Conservation (phyloP, 1,140 invertebrate species). For the Latrodectus geometricus region DNA sequence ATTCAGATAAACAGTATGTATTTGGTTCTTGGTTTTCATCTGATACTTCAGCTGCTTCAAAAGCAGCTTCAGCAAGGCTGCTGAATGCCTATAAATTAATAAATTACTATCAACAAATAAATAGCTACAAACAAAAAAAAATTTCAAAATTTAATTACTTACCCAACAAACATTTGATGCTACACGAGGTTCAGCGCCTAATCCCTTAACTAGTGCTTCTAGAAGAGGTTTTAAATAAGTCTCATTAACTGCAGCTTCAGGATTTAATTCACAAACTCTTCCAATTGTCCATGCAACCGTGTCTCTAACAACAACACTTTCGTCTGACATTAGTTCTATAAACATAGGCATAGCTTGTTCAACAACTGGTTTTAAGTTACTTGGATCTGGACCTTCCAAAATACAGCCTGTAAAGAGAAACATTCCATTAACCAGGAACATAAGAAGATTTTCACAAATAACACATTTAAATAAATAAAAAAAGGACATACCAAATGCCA, state of each 20-base stretch:
- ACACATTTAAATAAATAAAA: background rate
- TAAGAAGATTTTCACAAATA: background rate
- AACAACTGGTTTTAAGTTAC: constrained; percentile 90
- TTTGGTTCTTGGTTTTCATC: constrained; percentile 83
- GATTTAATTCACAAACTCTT: constrained; percentile 96
- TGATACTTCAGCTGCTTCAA: constrained; percentile 77
- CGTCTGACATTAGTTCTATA: constrained; percentile 93
- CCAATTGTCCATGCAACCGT: constrained; percentile 99
- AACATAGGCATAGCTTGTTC: constrained; percentile 96
- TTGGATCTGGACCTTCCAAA: constrained; percentile 90
- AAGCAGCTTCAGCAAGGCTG: constrained; percentile 96
- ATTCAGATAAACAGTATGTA: constrained; percentile 93
- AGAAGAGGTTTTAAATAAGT: constrained; percentile 84
- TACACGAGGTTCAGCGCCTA: constrained; percentile 91
- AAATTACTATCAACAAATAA: constrained; percentile 3
- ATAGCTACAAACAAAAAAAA: background rate
- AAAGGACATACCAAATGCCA: constrained; percentile 87
- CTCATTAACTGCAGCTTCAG: constrained; percentile 94
- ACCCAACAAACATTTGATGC: constrained; percentile 99
- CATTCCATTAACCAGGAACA: too few relatives aligned
- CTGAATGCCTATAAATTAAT: constrained; percentile 81
- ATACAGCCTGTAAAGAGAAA: constrained; percentile 78
- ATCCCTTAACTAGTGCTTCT: constrained; percentile 87
- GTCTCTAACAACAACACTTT: constrained; percentile 92
- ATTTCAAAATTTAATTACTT: constrained; percentile 61